Percentiles rank a stretch among this genome's conserved stretches.
Conservation (phyloP, 2,113 vertebrate genomes). For the Hippocampus guttulatus region DNA sequence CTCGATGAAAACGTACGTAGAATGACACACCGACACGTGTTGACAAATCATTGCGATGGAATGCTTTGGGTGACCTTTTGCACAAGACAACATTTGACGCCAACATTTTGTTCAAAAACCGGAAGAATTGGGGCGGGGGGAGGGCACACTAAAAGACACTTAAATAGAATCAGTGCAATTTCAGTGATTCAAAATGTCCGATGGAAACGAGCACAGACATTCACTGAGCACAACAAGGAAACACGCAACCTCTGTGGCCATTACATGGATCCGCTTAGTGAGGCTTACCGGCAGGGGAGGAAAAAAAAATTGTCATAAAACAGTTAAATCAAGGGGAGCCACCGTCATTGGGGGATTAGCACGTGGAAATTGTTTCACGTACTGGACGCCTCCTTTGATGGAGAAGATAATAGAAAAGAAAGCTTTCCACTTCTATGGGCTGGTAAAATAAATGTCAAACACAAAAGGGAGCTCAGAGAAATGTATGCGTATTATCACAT, state of each 20-base stretch:
- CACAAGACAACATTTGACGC: constrained; percentile 15
- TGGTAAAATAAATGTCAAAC: not conserved
- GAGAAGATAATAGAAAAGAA: not conserved
- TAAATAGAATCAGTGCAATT: constrained; percentile 60
- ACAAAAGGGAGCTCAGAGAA: no score
- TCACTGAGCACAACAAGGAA: not conserved
- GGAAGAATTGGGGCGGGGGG: not conserved
- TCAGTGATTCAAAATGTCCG: constrained; percentile 18
- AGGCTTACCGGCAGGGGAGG: not conserved
- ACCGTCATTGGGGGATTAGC: not conserved
- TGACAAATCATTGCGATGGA: constrained; percentile 14
- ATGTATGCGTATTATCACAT: no score
- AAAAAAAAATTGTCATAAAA: not conserved
- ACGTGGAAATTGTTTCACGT: not conserved
- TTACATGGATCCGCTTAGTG: not conserved
- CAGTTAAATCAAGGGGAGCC: not conserved
- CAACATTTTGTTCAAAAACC: not conserved
- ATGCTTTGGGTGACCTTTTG: constrained; percentile 36
- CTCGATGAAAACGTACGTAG: constrained; percentile 44
- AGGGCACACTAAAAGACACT: constrained; percentile 23
- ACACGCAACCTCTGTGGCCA: not conserved
- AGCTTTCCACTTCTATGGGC: no score
- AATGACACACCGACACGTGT: constrained; percentile 13
- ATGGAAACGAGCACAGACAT: constrained; percentile 10
- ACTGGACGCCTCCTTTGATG: not conserved